Evolutionary conservation across 2,888 invertebrate genomes (phyloP).

Genomic region (Dinocampus coccinellae): DNA sequence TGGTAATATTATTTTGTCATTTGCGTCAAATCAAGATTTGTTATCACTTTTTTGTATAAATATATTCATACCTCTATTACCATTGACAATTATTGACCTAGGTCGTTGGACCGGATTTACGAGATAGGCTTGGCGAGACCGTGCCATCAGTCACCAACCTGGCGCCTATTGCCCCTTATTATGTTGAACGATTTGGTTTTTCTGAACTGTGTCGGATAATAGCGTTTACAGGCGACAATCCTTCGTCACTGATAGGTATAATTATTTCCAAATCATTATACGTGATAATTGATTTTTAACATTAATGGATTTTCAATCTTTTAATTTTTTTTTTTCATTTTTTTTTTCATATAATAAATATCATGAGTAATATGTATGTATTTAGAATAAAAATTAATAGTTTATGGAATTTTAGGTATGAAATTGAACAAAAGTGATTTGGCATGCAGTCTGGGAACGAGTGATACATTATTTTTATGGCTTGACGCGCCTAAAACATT

Average conservation of each 20-base stretch:
- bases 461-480: constrained; percentile 91
- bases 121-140: constrained; percentile 80
- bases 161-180: constrained; percentile 83
- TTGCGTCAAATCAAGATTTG: not conserved
- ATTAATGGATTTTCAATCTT: not conserved
- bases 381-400: no score
- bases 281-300: not conserved
- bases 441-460: constrained; percentile 92
- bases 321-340: constrained; percentile 1
- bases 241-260: constrained; percentile 84
- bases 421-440: constrained; percentile 84
- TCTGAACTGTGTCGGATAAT: constrained; percentile 82
- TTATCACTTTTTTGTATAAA: not conserved
- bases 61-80: constrained; percentile 1
- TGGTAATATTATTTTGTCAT: constrained; percentile 69
- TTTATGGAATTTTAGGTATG: constrained; percentile 75
- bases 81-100: constrained; percentile 58
- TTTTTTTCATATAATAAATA: not conserved
- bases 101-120: constrained; percentile 83
- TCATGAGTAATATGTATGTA: not conserved
- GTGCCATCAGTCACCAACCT: constrained; percentile 80
- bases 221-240: constrained; percentile 97
- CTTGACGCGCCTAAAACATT: constrained; percentile 77
- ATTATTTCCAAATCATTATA: constrained; percentile 30
- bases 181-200: constrained; percentile 89